Percentiles rank a stretch among this genome's conserved stretches.
phyloP scores from a whole-genome alignment of 2,113 vertebrate species.

The Phalacrocorax aristotelis region DNA sequence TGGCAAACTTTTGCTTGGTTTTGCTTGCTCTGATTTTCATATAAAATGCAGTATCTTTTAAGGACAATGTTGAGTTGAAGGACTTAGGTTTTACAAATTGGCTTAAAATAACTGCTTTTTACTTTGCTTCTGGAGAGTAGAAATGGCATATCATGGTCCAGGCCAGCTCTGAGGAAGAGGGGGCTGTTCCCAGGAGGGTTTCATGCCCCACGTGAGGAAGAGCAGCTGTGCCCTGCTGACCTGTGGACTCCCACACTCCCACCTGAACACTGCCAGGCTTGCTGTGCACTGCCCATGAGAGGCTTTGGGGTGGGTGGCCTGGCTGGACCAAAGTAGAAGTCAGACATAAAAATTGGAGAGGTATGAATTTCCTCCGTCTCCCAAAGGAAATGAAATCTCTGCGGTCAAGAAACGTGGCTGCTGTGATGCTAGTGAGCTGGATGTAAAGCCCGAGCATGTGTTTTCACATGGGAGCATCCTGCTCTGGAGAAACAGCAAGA shows the following conservation, averaged over 20 bases:
- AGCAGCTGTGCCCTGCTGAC: neutral
- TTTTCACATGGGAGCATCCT: neutral
- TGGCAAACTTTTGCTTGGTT: neutral
- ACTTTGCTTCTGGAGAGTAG: neutral
- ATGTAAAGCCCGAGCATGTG: rapidly evolving
- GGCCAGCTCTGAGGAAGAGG: neutral
- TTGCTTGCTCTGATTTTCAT: neutral
- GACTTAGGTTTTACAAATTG: neutral
- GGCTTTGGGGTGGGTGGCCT: neutral
- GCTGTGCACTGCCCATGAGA: neutral
- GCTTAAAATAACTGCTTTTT: neutral
- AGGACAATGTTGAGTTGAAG: neutral
- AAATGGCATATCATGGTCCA: rapidly evolving
- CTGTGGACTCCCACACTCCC: rapidly evolving
- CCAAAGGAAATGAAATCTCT: neutral
- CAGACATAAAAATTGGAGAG: neutral
- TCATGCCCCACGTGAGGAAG: neutral
- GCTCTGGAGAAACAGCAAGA: neutral
- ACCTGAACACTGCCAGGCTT: rapidly evolving
- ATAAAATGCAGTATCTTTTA: neutral
- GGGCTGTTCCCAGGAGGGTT: neutral
- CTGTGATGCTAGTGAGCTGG: neutral
- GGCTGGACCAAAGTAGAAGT: neutral
- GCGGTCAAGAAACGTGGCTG: neutral
- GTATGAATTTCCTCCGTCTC: neutral